phyloP scores from a whole-genome alignment of 2,888 invertebrate genomes.

The Rhingia campestris region DNA sequence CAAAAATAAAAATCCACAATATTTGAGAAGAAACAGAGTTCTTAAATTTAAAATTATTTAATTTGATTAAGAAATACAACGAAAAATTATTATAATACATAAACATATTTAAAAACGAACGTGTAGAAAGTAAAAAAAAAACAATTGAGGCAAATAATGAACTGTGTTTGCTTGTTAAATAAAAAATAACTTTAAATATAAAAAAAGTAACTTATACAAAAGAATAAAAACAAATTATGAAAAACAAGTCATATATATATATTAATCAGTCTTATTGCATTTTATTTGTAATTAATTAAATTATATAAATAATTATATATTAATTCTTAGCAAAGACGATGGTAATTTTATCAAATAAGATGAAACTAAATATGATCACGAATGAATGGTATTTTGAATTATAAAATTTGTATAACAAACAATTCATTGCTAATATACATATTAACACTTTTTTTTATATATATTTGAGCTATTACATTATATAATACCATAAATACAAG shows the following conservation, averaged over 20 bases:
- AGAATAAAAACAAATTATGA: constrained; percentile 13
- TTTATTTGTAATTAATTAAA: constrained; percentile 44
- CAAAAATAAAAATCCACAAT: constrained; percentile 6
- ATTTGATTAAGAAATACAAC: constrained; percentile 70
- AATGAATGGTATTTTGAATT: constrained; percentile 34
- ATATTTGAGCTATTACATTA: constrained; percentile 68
- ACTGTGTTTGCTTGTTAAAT: constrained; percentile 53
- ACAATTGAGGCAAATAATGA: constrained; percentile 48
- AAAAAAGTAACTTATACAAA: constrained; percentile 31
- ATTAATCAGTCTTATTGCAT: constrained; percentile 46
- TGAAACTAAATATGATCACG: constrained; percentile 48
- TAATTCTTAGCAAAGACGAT: constrained; percentile 24
- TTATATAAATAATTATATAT: constrained; percentile 26
- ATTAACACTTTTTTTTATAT: constrained; percentile 48
- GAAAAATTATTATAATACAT: constrained; percentile 58
- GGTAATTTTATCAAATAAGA: constrained; percentile 57
- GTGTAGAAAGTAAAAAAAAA: constrained; percentile 38
- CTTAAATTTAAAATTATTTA: constrained; percentile 33
- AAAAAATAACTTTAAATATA: constrained; percentile 8
- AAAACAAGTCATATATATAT: constrained; percentile 8
- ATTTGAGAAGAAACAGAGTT: constrained; percentile 30
- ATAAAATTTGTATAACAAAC: constrained; percentile 34
- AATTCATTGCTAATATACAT: constrained; percentile 68
- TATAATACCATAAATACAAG: constrained; percentile 58
- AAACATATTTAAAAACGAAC: constrained; percentile 46